phyloP scores from a whole-genome alignment of 2,113 vertebrate genomes.

The Mobula birostris region DNA sequence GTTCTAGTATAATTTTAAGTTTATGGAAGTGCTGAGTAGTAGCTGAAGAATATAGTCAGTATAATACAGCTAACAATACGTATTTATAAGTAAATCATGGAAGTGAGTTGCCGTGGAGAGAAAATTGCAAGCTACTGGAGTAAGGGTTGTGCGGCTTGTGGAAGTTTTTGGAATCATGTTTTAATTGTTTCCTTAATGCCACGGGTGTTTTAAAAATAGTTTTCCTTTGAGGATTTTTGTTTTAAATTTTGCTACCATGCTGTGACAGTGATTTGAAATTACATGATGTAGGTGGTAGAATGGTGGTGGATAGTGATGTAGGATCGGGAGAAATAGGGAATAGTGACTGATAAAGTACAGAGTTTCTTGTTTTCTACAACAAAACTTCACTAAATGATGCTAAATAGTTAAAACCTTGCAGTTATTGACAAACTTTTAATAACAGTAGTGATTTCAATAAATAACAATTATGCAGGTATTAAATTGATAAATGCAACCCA shows the following conservation, averaged over 20 bases:
- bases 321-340: background rate
- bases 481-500: background rate
- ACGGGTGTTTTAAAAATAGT: background rate
- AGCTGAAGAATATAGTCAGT: background rate
- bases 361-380: background rate
- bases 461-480: background rate
- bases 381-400: too few relatives aligned
- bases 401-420: background rate
- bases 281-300: background rate
- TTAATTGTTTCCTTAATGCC: background rate
- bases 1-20: background rate
- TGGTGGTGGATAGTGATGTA: background rate
- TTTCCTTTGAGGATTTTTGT: background rate
- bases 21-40: background rate
- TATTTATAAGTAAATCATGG: background rate
- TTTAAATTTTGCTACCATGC: background rate
- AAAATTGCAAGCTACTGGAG: background rate
- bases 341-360: background rate
- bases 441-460: background rate
- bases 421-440: background rate
- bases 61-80: background rate
- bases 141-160: background rate
- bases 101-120: background rate
- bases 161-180: background rate
- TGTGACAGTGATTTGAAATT: background rate